Evolutionary conservation across 2,888 invertebrate species (phyloP).

Genomic region (Caenorhabditis uteleia): DNA sequence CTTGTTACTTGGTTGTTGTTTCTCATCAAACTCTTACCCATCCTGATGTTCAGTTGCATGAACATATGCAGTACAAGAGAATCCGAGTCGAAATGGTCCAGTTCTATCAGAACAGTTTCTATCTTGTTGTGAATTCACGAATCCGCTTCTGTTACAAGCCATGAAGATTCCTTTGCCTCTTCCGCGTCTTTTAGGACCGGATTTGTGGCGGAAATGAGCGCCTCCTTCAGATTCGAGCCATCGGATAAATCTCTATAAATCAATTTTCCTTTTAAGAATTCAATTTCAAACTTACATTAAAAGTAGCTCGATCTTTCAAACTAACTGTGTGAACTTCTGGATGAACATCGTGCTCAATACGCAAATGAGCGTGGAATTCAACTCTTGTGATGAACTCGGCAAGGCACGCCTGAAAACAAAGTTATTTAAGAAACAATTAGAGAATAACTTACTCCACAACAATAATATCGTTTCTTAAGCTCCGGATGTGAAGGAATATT

Average conservation of each 20-base stretch:
- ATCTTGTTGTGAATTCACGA: conserved; percentile 13
- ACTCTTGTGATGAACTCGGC: conserved; percentile 45
- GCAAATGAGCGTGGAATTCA: conserved; percentile 38
- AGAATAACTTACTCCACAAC: conserved; percentile 45
- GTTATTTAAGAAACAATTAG: background rate
- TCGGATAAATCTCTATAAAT: conserved; percentile 42
- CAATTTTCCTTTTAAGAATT: background rate
- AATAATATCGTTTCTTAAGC: conserved; percentile 43
- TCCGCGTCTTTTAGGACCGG: conserved; percentile 47
- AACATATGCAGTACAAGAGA: conserved; percentile 52
- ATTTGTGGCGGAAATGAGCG: conserved; percentile 56
- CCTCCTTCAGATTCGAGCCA: conserved; percentile 57
- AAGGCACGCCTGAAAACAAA: conserved; percentile 8
- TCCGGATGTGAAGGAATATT: conserved; percentile 13
- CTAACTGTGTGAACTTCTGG: conserved; percentile 32
- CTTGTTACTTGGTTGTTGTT: no score
- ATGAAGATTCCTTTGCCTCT: conserved; percentile 53
- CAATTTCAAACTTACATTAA: conserved; percentile 30
- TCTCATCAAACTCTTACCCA: conserved; percentile 37
- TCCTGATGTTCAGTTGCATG: conserved; percentile 50
- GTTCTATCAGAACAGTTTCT: conserved; percentile 19
- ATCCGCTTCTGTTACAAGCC: conserved; percentile 52
- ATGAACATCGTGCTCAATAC: conserved; percentile 50
- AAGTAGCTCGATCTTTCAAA: conserved; percentile 38
- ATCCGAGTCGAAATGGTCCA: conserved; percentile 52